phyloP scores from a whole-genome alignment of 92 coral and sea anemone species.

The Epizoanthus illoricatus region DNA sequence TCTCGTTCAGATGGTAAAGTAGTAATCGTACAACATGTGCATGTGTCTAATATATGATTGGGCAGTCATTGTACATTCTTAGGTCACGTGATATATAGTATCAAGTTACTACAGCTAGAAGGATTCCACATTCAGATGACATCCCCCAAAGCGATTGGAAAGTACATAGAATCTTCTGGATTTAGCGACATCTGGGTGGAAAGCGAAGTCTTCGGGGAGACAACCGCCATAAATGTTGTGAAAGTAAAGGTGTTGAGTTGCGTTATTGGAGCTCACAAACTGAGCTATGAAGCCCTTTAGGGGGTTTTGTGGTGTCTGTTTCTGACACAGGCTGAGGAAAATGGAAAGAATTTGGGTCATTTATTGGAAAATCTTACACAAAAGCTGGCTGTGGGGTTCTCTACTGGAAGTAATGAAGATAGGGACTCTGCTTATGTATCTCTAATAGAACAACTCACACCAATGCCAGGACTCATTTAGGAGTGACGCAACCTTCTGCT shows the following conservation, averaged over 20 bases:
- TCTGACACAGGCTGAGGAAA: slow-evolving; percentile 1
- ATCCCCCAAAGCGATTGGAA: slow-evolving; percentile 57
- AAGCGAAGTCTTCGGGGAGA: slow-evolving; percentile 38
- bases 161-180: slow-evolving; percentile 61
- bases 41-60: too few relatives aligned
- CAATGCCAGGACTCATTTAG: not conserved
- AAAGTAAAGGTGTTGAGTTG: slow-evolving; percentile 46
- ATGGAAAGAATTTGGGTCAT: slow-evolving; percentile 45
- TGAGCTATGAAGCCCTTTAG: slow-evolving; percentile 41
- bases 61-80: too few relatives aligned
- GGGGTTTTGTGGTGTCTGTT: slow-evolving; percentile 18
- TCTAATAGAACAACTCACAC: slow-evolving; percentile 10
- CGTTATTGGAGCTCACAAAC: slow-evolving; percentile 40
- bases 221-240: slow-evolving; percentile 25
- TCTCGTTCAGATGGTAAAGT: not conserved
- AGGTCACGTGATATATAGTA: too few relatives aligned
- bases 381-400: slow-evolving; percentile 42
- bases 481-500: slow-evolving; percentile 47
- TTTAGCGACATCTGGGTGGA: slow-evolving; percentile 48
- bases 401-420: not conserved
- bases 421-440: not conserved
- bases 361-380: slow-evolving; percentile 46
- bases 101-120: too few relatives aligned
- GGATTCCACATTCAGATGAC: slow-evolving; percentile 63
- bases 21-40: not conserved